Base-by-base conservation (phyloP, 2,888 invertebrate genomes). In the Troglohyphantes excavatus region DNA sequence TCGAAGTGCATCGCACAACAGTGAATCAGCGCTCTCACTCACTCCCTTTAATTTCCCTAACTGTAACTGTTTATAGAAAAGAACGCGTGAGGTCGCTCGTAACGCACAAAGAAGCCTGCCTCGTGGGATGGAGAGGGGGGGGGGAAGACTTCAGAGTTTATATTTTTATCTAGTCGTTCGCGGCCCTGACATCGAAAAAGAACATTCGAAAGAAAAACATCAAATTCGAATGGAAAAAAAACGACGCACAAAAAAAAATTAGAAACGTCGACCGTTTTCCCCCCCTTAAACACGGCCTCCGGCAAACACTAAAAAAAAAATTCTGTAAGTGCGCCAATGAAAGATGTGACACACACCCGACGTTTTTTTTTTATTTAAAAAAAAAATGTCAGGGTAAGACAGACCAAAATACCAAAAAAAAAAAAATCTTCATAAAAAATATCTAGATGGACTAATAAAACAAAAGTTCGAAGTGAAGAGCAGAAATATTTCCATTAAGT, bases 91-190 rank as follows among this genome's bases (percentile, higher is more conserved):
- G 78, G 78, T 78, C 78, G 78, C 63, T 63, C 72, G 26, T 23
- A 19, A 33, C 43, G 23, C 17, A 26, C 43, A 78, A 65, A 39
- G 17, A 65, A 39, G 61, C 53, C n/a, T n/a, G 53, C 53, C 53
- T 53, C 53, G n/a, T 13, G 17, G 5, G 53, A 53, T 53, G 5
- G 53, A n/a, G 13, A n/a, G 17, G 17, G 53, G n/a, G 13, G n/a
- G 17, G 17, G 17, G 17, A 0, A n/a, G 21, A 23, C 78, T 26
- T 39, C 43, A 23, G 46, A 78, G 61, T 39, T 81, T 68, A 68
- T 81, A 81, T 81, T 81, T 81, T 81, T 81, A 81, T 67, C 81
- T 65, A 43, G 65, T 65, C 53, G 13, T 17, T 11, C 81, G 29
- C 68, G 81, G 29, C 67, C 81, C 43, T 68, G 81, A 29, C 53